A percentile compares a stretch with the other conserved stretches of the same genome.
phyloP scores from a whole-genome alignment of 2,797 vertebrate species.

The Okamejei kenojei region DNA sequence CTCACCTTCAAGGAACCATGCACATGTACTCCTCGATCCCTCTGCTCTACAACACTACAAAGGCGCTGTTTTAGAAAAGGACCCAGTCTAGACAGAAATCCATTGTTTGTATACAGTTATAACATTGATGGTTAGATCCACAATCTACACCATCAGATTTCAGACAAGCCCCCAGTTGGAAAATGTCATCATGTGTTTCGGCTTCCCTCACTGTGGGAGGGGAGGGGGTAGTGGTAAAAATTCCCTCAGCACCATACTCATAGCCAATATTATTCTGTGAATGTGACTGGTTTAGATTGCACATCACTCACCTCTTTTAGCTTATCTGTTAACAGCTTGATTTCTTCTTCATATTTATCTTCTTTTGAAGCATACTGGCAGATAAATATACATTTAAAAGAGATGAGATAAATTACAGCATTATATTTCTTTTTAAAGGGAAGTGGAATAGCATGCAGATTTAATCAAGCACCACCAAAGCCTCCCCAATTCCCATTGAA shows the following conservation, averaged over 20 bases:
- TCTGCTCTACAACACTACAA: background rate
- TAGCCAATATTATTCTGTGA: background rate
- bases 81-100: background rate
- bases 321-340: conserved; percentile 85
- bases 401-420: background rate
- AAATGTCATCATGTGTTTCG: background rate
- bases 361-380: conserved; percentile 90
- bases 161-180: background rate
- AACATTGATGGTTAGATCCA: background rate
- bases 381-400: conserved; percentile 42
- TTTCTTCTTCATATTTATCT: conserved; percentile 96
- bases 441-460: background rate
- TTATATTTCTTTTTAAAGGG: background rate
- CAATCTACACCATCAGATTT: background rate
- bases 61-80: background rate
- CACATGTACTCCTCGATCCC: no score
- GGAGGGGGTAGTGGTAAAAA: background rate
- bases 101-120: background rate
- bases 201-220: background rate
- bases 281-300: background rate
- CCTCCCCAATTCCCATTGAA: background rate
- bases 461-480: background rate
- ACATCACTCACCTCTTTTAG: conserved; percentile 78
- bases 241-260: background rate
- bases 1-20: no score